A percentile compares a stretch with the other conserved stretches of the same genome.
phyloP scores from a whole-genome alignment of 2,113 vertebrate genomes.

The Macrotus californicus region DNA sequence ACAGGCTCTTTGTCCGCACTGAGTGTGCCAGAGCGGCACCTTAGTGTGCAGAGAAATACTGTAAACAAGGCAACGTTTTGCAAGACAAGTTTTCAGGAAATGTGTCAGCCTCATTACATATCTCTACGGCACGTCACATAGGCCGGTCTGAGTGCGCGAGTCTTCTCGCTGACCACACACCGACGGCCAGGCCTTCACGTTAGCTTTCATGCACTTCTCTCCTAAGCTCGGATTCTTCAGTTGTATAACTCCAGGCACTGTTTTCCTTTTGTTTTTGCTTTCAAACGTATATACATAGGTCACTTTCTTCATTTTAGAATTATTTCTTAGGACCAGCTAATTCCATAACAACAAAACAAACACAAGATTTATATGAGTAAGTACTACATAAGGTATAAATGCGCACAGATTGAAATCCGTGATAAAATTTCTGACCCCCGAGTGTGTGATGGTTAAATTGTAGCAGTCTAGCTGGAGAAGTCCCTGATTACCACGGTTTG shows the following conservation, averaged over 20 bases:
- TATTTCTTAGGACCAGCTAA: background rate
- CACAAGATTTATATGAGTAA: background rate
- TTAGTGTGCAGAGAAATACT: constrained; percentile 9
- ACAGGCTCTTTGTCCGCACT: constrained; percentile 38
- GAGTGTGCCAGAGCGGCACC: background rate
- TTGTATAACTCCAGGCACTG: background rate
- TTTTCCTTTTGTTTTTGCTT: background rate
- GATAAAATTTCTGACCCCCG: background rate
- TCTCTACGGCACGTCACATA: background rate
- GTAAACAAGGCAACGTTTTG: constrained; percentile 3
- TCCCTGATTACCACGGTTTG: background rate
- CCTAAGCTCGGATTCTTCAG: background rate
- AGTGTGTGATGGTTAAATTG: background rate
- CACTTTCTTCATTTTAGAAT: constrained; percentile 1
- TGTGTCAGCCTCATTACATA: background rate
- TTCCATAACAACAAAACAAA: background rate
- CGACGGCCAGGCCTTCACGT: background rate
- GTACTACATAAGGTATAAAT: background rate
- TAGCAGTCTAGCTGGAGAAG: background rate
- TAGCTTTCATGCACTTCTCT: background rate
- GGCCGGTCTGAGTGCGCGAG: background rate
- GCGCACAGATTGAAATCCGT: background rate
- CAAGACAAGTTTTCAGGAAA: constrained; percentile 30
- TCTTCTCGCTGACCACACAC: background rate
- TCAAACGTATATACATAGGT: background rate